Conservation (phyloP, 1,140 invertebrate species). For the Pachyrhynchus sulphureomaculatus region DNA sequence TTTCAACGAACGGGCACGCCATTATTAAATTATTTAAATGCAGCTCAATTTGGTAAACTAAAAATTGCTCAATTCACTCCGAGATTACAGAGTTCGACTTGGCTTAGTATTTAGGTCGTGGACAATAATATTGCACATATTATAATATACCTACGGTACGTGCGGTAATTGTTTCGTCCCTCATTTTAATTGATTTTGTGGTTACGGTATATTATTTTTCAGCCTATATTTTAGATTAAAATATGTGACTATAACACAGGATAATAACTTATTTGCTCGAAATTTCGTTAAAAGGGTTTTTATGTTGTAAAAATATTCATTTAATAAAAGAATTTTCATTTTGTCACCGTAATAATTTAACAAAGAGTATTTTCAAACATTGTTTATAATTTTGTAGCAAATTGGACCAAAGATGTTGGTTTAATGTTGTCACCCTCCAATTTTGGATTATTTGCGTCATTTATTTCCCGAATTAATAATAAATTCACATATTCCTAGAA, state of each 20-base stretch:
- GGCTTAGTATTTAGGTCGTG: constrained; percentile 42
- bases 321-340: too few species aligned
- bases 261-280: too few species aligned
- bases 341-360: too few species aligned
- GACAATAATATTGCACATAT: constrained; percentile 21
- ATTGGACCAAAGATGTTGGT: too few species aligned
- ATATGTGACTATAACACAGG: not conserved
- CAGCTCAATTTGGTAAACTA: constrained; percentile 43
- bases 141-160: not conserved
- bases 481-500: too few species aligned
- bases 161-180: constrained; percentile 12
- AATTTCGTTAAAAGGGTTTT: too few species aligned
- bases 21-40: constrained; percentile 39
- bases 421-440: too few species aligned
- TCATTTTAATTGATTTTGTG: constrained; percentile 8
- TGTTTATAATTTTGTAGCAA: too few species aligned
- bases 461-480: too few species aligned
- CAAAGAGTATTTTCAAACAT: too few species aligned
- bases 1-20: constrained; percentile 13
- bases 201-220: not conserved
- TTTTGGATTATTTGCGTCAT: too few species aligned
- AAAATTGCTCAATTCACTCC: constrained; percentile 38
- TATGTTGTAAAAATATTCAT: too few species aligned
- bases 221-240: not conserved
- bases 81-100: constrained; percentile 38